Evolutionary conservation across 2,888 invertebrate species (phyloP).

Genomic region (Allacma fusca): DNA sequence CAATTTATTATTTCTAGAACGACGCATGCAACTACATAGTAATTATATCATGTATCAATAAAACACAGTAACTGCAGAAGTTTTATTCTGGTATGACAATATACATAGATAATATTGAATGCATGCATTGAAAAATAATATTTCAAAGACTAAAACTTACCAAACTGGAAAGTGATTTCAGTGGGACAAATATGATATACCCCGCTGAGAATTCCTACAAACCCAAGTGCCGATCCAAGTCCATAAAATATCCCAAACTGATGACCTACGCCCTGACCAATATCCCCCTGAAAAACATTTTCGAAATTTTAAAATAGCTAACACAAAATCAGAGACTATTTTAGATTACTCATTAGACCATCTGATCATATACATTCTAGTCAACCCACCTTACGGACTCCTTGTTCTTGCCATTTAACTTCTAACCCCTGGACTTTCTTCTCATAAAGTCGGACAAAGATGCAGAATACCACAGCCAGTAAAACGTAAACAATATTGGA

Average conservation of each 20-base stretch:
- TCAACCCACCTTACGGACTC: no score
- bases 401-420: background rate
- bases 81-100: no score
- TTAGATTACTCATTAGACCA: no score
- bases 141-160: constrained; percentile 38
- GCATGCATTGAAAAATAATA: no score
- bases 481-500: constrained; percentile 56
- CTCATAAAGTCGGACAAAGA: constrained; percentile 47
- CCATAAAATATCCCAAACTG: constrained; percentile 57
- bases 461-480: constrained; percentile 51
- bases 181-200: constrained; percentile 57
- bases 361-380: no score
- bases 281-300: constrained; percentile 34
- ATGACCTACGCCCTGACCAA: constrained; percentile 54
- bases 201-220: constrained; percentile 51
- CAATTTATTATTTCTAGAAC: no score
- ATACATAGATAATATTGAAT: no score
- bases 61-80: no score
- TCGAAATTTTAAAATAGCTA: no score
- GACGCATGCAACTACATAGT: no score
- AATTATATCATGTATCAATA: no score
- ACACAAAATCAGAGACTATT: no score
- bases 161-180: constrained; percentile 56
- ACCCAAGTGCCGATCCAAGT: constrained; percentile 51
- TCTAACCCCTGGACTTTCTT: background rate